Base-by-base conservation (phyloP, 2,797 vertebrate species). In the Hoplostethus mediterraneus region DNA sequence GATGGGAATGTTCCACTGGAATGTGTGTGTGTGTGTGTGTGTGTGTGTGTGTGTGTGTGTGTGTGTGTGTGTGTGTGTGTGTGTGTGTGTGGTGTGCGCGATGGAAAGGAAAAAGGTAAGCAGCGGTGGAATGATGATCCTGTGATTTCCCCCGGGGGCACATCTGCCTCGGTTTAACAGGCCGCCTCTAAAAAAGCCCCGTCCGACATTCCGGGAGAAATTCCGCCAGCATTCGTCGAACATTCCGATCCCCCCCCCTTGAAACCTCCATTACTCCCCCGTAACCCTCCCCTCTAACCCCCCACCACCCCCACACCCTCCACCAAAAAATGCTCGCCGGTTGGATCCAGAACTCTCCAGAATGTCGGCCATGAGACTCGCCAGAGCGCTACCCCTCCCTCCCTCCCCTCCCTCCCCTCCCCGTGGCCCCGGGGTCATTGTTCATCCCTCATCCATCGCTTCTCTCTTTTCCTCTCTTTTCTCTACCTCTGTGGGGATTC, bases 61-160 rank as follows among this genome's bases (percentile, higher is more conserved):
- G 21, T 21, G 21, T 81, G 49, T 75, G 64, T 55, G 61, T 66
- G 56, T 57, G 40, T 21, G 21, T 21, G 21, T 21, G 21, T 21
- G 21, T 21, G 21, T 21, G 21, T 21, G 21, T 21, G 21, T 21
- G 52, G 51, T 84, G 68, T n/a, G n/a, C n/a, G 21, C 21, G 21
- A 21, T 21, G 21, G 54, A 72, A 51, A 52, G 65, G 67, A 75
- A 61, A 61, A 89, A 86, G 86, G 90, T 89, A 87, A 85, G 88
- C 89, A 84, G 72, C n/a, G 51, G 51, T 69, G 71, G 90, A 90
- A 92, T 86, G 90, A 90, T 88, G 84, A 90, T 89, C 85, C 88
- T 80, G 49, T 86, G 86, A 91, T 90, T 90, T 91, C 90, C 87
- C 91, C 77, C 0, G 73, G 70, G 90, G 91, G 82, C 83, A 90